phyloP scores from a whole-genome alignment of 2,113 vertebrate genomes.

The Meleagris gallopavo region DNA sequence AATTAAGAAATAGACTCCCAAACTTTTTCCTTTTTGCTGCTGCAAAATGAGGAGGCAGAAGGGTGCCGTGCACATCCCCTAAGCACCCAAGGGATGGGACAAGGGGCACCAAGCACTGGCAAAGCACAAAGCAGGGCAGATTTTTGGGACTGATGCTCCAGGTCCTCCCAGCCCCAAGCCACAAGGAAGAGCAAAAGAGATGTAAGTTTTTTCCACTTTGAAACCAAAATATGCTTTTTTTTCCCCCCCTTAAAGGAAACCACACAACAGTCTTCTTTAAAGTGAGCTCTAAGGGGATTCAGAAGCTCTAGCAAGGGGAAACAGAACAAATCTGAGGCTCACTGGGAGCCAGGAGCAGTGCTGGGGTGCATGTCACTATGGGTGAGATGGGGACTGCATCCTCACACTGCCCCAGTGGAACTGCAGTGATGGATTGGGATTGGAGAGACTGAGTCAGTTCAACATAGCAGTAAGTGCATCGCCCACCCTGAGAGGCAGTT shows the following conservation, averaged over 20 bases:
- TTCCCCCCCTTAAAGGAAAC: background rate
- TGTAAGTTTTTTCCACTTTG: background rate
- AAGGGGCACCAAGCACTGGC: background rate
- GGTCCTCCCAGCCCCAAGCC: background rate
- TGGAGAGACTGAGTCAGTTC: no score
- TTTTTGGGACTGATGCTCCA: background rate
- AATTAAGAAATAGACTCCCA: background rate
- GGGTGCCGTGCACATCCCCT: background rate
- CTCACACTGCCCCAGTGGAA: no score
- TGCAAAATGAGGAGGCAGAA: background rate
- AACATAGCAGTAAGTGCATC: background rate
- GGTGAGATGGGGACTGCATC: no score
- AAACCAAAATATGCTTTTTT: background rate
- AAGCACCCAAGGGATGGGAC: rapidly evolving
- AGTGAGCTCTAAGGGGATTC: background rate
- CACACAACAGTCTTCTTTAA: background rate
- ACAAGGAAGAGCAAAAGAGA: background rate
- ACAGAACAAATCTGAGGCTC: background rate
- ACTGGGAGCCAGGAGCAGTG: background rate
- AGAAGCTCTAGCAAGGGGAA: background rate
- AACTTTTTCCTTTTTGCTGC: background rate
- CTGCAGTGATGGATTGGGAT: no score
- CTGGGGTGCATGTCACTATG: background rate
- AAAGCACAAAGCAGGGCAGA: no score
- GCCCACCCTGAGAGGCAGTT: rapidly evolving